phyloP scores from a whole-genome alignment of 2,797 vertebrate species.

The Meda fulgida region DNA sequence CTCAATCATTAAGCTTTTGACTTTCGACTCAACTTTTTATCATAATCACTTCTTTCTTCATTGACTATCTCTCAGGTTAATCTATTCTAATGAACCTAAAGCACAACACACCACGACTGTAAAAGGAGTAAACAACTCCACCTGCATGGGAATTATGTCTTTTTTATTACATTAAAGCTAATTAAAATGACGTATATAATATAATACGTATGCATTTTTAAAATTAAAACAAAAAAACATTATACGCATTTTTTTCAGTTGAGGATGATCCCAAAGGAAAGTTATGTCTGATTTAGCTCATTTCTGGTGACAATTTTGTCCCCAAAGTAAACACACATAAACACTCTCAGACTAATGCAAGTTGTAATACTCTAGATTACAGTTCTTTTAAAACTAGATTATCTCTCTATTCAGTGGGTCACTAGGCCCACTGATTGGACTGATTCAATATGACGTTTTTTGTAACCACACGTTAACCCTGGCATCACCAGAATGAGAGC shows the following conservation, averaged over 20 bases:
- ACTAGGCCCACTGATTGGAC: background rate
- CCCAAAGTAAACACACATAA: background rate
- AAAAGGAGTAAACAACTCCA: background rate
- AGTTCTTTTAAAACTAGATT: slow-evolving; percentile 7
- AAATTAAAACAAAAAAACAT: background rate
- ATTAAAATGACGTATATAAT: background rate
- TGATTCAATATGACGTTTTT: background rate
- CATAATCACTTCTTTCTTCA: background rate
- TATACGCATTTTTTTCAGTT: background rate
- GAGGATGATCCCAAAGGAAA: background rate
- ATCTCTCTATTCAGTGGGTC: background rate
- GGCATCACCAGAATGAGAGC: background rate
- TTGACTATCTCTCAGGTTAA: background rate
- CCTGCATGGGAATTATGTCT: background rate
- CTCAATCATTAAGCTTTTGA: background rate
- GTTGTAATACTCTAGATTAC: slow-evolving; percentile 13
- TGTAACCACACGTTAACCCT: background rate
- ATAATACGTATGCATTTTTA: background rate
- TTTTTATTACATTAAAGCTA: background rate
- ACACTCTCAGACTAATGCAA: background rate
- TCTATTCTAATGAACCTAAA: background rate
- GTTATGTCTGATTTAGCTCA: background rate
- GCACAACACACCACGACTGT: background rate
- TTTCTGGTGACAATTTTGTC: background rate
- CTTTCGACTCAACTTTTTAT: background rate